Base-by-base conservation (phyloP, 2,888 invertebrate species). In the Trichacis sp. region DNA sequence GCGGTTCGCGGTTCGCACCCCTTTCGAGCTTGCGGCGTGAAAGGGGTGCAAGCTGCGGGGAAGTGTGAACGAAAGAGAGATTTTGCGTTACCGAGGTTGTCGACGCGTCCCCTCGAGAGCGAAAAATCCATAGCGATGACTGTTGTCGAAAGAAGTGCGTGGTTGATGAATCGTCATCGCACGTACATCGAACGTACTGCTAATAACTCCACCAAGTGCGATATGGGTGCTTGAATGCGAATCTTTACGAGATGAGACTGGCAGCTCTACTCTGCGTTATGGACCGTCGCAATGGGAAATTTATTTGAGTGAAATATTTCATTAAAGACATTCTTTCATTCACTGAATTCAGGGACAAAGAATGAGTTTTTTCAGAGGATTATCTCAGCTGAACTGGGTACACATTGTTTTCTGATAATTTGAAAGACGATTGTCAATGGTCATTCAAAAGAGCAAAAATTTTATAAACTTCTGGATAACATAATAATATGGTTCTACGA, bases 1-100 rank as follows among this genome's bases (percentile, higher is more conserved):
- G 72, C 71, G 76, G 74, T 78, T 79, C 74, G 75, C 76, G 74
- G n/a, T n/a, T n/a, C n/a, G n/a, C n/a, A n/a, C n/a, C n/a, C 79
- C 76, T 36, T 77, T 73, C 69, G 53, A 60, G 68, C 68, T 67
- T 57, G 53, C 64, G 72, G 76, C 77, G 72, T 78, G 77, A 78
- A 79, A 79, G 77, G 64, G 64, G 63, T 51, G 69, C 64, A 67
- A 70, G 65, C 71, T 64, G 47, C 36, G 38, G 49, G 69, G 68
- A 50, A 5, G 18, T 15, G 29, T 42, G 38, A 12, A 48, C 48
- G 50, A 33, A 50, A 33, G 51, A 57, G 48, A 42, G 18, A 30
- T 11, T 36, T 36, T 18, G 47, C 60, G 52, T 33, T 33, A n/a
- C 33, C 33, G n/a, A 33, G 11, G 33, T 9, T 40, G 40, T 40